Evolutionary conservation across 2,888 invertebrate genomes (phyloP).

Genomic region (Amiota communis): DNA sequence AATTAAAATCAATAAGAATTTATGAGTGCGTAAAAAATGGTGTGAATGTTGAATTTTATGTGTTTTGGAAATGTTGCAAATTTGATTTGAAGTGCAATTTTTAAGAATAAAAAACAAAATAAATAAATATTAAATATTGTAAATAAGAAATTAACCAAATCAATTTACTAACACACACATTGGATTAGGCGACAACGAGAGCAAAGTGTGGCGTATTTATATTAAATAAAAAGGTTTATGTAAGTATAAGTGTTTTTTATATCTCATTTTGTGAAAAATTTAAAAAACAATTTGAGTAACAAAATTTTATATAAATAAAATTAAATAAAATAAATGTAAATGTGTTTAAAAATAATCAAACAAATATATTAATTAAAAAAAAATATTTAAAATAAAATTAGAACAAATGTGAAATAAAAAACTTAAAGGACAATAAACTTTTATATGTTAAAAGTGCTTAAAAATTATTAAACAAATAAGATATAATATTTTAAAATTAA

Average conservation of each 20-base stretch:
- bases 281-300: neutral
- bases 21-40: neutral
- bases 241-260: neutral
- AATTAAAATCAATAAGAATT: neutral
- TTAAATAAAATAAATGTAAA: neutral
- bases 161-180: conserved; percentile 23
- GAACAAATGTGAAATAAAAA: too few relatives aligned
- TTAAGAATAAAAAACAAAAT: neutral
- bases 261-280: too few relatives aligned
- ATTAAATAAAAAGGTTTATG: neutral
- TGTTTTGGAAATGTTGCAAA: conserved; percentile 18
- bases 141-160: neutral
- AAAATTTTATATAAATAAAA: neutral
- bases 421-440: too few relatives aligned
- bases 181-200: conserved; percentile 23
- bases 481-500: too few relatives aligned
- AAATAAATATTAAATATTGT: neutral
- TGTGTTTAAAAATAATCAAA: neutral
- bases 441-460: too few relatives aligned
- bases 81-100: conserved; percentile 3
- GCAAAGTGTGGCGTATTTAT: conserved; percentile 5
- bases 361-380: conserved; percentile 6
- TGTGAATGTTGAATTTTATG: conserved; percentile 19
- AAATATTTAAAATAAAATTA: neutral
- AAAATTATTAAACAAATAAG: too few relatives aligned